Evolutionary conservation across 1,140 invertebrate genomes (phyloP).

Genomic region (Hirudo medicinalis): DNA sequence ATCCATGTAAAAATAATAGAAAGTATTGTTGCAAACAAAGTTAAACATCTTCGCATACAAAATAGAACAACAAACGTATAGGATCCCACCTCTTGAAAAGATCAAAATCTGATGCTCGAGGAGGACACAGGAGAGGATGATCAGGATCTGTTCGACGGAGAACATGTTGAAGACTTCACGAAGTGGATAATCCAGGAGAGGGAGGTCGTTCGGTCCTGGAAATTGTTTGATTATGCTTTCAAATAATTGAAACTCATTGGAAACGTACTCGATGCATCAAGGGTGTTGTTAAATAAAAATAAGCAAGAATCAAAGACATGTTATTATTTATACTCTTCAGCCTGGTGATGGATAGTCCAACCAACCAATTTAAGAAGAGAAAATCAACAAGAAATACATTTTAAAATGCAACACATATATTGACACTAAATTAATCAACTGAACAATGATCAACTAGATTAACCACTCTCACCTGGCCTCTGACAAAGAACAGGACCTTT

Average conservation of each 20-base stretch:
- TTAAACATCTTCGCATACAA: too few species aligned
- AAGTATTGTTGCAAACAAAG: background rate
- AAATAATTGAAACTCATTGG: too few species aligned
- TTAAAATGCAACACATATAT: background rate
- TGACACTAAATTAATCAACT: background rate
- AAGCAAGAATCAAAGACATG: background rate
- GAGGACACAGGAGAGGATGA: conserved; percentile 85
- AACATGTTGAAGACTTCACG: conserved; percentile 70
- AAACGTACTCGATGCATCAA: too few species aligned
- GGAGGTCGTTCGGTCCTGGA: conserved; percentile 56
- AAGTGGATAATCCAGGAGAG: conserved; percentile 82
- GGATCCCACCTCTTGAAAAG: conserved; percentile 61
- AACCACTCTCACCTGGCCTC: conserved; percentile 38
- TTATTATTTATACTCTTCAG: background rate
- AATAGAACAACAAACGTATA: background rate
- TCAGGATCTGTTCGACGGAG: conserved; percentile 75
- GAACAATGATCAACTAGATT: too few species aligned
- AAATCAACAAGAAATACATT: background rate
- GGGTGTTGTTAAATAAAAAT: background rate
- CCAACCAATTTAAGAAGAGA: background rate
- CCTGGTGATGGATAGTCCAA: background rate
- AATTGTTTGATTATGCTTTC: background rate
- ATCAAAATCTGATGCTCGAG: conserved; percentile 92
- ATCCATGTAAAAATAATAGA: background rate
- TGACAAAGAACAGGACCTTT: conserved; percentile 40